These are phyloP conservation scores for Melipona quadrifasciata DNA, from an alignment of 1,140 invertebrate genomes.

Conservation along the genomic window DNA sequence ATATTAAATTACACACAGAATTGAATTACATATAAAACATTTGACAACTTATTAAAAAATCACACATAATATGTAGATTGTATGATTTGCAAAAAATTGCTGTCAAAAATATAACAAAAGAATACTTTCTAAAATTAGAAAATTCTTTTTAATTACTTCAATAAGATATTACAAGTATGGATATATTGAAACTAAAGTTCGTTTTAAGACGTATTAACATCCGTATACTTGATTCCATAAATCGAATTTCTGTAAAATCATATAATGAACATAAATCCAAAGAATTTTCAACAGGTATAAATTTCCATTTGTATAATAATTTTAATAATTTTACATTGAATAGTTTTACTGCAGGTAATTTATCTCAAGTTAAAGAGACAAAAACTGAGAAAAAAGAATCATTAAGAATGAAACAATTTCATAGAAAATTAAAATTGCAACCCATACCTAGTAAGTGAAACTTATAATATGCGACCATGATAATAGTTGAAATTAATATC, in stretches of 20 bases:
- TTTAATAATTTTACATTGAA: not conserved
- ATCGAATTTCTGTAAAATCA: constrained; percentile 20
- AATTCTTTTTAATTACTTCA: not conserved
- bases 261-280: constrained; percentile 15
- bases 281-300: constrained; percentile 46
- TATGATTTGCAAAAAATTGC: not conserved
- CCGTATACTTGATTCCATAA: not conserved
- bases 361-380: not conserved
- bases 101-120: constrained; percentile 21
- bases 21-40: not conserved
- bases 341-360: constrained; percentile 24
- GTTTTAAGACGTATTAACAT: not conserved
- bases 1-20: not conserved
- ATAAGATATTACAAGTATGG: not conserved
- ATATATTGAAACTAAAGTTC: not conserved
- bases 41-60: not conserved
- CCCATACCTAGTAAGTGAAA: constrained; percentile 64
- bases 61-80: not conserved
- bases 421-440: constrained; percentile 69
- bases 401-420: constrained; percentile 70
- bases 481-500: constrained; percentile 3
- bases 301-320: not conserved
- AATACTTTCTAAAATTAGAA: not conserved
- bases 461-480: not conserved
- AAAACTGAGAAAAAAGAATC: constrained; percentile 57